Conservation (phyloP, 1,140 invertebrate species). For the Drosophila pachea region DNA sequence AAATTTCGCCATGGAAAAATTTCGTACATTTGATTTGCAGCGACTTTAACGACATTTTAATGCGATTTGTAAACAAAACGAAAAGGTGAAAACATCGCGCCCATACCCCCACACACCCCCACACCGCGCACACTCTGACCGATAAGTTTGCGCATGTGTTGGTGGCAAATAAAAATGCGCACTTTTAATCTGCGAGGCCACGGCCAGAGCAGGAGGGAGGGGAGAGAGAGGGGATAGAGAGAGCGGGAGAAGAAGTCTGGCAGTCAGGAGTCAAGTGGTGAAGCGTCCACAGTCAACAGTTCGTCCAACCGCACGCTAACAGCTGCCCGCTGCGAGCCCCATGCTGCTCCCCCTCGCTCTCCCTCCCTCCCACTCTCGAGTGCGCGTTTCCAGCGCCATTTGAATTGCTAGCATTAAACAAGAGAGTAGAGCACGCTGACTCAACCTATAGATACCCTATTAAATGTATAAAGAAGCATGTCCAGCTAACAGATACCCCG, state of each 20-base stretch:
- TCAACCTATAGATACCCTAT: not conserved
- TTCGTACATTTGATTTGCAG: slow-evolving; percentile 74
- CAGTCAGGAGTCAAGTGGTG: slow-evolving; percentile 9
- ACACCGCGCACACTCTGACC: not conserved
- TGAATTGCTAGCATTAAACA: slow-evolving; percentile 14
- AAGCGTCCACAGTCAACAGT: not conserved
- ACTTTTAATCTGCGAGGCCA: slow-evolving; percentile 54
- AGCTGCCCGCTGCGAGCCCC: too few species aligned
- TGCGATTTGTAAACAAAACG: slow-evolving; percentile 66
- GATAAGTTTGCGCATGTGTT: slow-evolving; percentile 58
- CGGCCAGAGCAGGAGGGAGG: slow-evolving; percentile 9
- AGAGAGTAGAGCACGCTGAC: not conserved
- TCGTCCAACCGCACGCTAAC: not conserved
- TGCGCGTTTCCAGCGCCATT: slow-evolving; percentile 20
- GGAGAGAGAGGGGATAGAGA: too few species aligned
- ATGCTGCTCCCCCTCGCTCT: not conserved
- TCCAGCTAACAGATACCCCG: too few species aligned
- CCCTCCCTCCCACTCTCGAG: not conserved
- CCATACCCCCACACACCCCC: slow-evolving; percentile 4
- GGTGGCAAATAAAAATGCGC: slow-evolving; percentile 65
- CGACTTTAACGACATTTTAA: slow-evolving; percentile 78
- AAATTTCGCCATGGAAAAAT: slow-evolving; percentile 65
- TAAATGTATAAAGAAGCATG: not conserved
- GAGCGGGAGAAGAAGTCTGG: too few species aligned
- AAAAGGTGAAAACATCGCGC: slow-evolving; percentile 32